These are phyloP conservation scores for Caiman crocodilus DNA, from an alignment of 2,797 vertebrate species.

Conservation along the genomic window DNA sequence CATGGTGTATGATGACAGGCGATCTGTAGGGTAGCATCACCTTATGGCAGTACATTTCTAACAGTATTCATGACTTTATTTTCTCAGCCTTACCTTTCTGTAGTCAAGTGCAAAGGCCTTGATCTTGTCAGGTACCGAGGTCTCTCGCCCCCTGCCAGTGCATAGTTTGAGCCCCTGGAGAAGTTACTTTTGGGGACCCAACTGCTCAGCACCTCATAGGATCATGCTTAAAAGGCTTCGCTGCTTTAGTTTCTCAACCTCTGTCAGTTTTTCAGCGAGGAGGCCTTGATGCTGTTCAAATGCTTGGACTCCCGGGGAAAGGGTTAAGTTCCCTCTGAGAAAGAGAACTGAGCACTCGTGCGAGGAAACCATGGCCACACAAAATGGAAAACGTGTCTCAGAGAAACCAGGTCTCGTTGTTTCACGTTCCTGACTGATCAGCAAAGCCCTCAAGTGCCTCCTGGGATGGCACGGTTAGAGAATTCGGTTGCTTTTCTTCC, in stretches of 20 bases:
- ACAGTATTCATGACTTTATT: background rate
- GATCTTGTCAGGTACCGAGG: background rate
- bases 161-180: background rate
- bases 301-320: background rate
- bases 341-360: background rate
- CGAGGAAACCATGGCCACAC: background rate
- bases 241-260: background rate
- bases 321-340: background rate
- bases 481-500: background rate
- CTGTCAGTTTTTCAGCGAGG: background rate
- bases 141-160: background rate
- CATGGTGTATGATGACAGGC: background rate
- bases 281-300: background rate
- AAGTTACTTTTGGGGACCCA: background rate
- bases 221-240: background rate
- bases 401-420: background rate
- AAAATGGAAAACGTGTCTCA: background rate
- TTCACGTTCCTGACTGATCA: background rate
- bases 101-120: background rate
- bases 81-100: background rate
- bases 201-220: background rate
- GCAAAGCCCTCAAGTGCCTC: background rate
- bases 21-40: background rate
- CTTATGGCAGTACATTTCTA: background rate
- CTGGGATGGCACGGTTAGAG: slow-evolving; percentile 13